Evolutionary conservation across 2,888 invertebrate genomes (phyloP), one percentile per base, ranked within the genome.

Genomic region (Criorhina ranunculi): DNA sequence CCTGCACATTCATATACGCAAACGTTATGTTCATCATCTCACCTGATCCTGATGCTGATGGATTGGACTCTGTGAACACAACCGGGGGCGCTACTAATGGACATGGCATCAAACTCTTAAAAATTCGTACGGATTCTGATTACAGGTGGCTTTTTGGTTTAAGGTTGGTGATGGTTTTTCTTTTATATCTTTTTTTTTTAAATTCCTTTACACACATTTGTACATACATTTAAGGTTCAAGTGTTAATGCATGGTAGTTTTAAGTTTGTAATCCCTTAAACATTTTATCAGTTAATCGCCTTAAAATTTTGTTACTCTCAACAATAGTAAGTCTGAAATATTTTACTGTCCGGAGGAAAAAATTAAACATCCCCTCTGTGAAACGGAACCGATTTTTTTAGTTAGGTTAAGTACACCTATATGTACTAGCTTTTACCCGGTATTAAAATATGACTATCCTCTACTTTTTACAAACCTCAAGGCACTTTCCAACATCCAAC

Each of bases 121-220:
- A 72, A 53, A 11, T 44, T 11, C 29, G 24, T 73, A 69, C 24
- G 73, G 75, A 86, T 46, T 60, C 11, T 17, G 59, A 82, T 64
- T 64, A 78, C 87, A 96, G 96, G 96, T 96, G 95, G 96, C 96
- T 93, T 95, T 95, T 94, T 96, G 96, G 96, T 96, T 95, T 95
- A 95, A 96, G 96, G 96, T 96, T 96, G 94, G 96, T 96, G 93
- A 87, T 88, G 88, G 87, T 73, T 88, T 88, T 81, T 82, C 80
- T 76, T 17, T 59, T 51, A 4, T 64, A 44, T 59, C 37, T 72
- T 67, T 57, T 67, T 57, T 15, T 31, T 35, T 49, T 53, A 64
- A 44, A 17, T 66, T 62, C n/a, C 19, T 55, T 46, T 49, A 8
- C 17, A 31, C 35, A 46, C 60, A 49, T 17, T 55, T 67, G 19